Evolutionary conservation across 2,797 vertebrate species (phyloP).

Genomic region (Acanthurus tractus): DNA sequence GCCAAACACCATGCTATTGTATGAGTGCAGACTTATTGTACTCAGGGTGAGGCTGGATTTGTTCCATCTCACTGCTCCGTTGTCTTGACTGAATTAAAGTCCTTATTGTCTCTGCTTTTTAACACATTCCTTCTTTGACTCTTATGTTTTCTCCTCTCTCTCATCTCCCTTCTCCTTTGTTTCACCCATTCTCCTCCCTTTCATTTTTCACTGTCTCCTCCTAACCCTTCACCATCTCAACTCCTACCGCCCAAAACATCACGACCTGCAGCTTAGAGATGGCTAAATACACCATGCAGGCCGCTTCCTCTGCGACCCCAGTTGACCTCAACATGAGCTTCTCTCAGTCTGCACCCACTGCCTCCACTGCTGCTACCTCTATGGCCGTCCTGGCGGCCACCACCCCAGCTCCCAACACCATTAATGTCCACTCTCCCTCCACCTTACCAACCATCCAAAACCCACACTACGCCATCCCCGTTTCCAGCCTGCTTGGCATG

Average conservation of each 20-base stretch:
- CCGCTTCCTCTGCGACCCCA: constrained; percentile 90
- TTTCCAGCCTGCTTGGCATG: constrained; percentile 97
- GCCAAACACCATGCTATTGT: constrained; percentile 51
- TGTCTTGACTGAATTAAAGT: constrained; percentile 88
- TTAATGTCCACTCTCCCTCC: constrained; percentile 91
- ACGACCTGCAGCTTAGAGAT: constrained; percentile 93
- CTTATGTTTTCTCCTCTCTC: constrained; percentile 80
- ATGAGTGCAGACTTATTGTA: constrained; percentile 61
- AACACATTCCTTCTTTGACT: constrained; percentile 90
- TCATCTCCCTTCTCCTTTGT: constrained; percentile 88
- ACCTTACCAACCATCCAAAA: constrained; percentile 89
- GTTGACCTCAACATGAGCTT: constrained; percentile 95
- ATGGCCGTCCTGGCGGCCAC: constrained; percentile 91
- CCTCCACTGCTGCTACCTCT: constrained; percentile 90
- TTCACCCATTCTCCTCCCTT: constrained; percentile 70
- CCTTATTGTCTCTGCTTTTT: constrained; percentile 90
- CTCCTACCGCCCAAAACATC: constrained; percentile 35
- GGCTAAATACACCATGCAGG: constrained; percentile 98
- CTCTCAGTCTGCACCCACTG: constrained; percentile 90
- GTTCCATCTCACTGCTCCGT: constrained; percentile 70
- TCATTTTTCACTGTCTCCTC: constrained; percentile 67
- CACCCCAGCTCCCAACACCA: constrained; percentile 84
- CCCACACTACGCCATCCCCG: constrained; percentile 93
- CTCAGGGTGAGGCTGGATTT: constrained; percentile 66
- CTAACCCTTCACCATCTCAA: constrained; percentile 74